Evolutionary conservation across 2,113 vertebrate species (phyloP).

Genomic region (Carassius auratus): DNA sequence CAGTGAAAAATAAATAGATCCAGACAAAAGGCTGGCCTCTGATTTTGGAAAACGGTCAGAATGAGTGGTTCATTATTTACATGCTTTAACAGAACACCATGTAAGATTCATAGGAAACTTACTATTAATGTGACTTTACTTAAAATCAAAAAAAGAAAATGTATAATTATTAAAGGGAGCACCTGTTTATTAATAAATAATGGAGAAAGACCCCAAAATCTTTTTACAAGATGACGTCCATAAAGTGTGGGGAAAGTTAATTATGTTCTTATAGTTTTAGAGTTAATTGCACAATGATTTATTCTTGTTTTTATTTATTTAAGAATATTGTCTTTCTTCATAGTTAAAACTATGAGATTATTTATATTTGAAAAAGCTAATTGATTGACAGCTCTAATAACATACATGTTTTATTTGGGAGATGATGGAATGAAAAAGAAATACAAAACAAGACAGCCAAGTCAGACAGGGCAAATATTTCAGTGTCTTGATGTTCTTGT

Average conservation of each 20-base stretch:
- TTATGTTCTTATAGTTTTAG: background rate
- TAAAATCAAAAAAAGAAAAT: too few relatives aligned
- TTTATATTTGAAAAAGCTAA: background rate
- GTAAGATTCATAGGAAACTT: too few relatives aligned
- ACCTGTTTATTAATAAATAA: background rate
- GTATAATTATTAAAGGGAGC: too few relatives aligned
- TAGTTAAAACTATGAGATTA: background rate
- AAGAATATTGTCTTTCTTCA: background rate
- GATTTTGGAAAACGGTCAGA: background rate
- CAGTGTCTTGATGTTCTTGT: slow-evolving; percentile 32
- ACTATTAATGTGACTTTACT: too few relatives aligned
- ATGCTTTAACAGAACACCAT: background rate
- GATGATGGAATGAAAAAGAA: slow-evolving; percentile 3
- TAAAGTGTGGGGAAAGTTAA: background rate
- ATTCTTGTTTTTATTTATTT: background rate
- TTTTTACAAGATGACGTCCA: background rate
- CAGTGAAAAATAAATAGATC: slow-evolving; percentile 44
- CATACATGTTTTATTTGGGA: slow-evolving; percentile 4
- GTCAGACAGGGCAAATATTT: slow-evolving; percentile 29
- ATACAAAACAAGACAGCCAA: slow-evolving; percentile 24
- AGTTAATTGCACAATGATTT: background rate
- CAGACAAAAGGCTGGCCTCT: background rate
- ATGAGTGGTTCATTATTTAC: background rate
- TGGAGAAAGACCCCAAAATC: background rate
- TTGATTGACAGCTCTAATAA: slow-evolving; percentile 5